Conservation (phyloP, 2,113 vertebrate genomes). For the Megalops atlanticus region DNA sequence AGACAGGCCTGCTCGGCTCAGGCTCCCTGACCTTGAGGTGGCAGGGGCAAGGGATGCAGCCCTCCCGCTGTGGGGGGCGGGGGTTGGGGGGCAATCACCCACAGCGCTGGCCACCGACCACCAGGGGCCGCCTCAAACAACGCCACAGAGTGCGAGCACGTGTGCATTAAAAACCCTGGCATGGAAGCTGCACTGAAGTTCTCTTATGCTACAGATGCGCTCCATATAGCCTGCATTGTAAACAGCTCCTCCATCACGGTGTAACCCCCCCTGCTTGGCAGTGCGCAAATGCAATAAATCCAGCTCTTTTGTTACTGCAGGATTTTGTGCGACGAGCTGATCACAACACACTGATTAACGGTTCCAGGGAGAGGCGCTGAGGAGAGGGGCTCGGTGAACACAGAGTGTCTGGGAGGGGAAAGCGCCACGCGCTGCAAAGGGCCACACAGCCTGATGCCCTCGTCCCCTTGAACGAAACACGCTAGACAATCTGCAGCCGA, state of each 20-base stretch:
- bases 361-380: not conserved
- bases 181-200: too few relatives aligned
- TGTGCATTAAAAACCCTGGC: not conserved
- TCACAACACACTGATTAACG: not conserved
- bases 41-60: constrained; percentile 23
- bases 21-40: constrained; percentile 44
- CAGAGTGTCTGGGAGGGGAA: constrained; percentile 4
- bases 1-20: constrained; percentile 30
- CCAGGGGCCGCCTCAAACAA: not conserved
- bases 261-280: not conserved
- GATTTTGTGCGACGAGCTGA: not conserved
- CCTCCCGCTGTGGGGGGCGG: not conserved
- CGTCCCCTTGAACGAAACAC: too few relatives aligned
- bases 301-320: not conserved
- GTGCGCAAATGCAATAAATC: not conserved
- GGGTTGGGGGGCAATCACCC: not conserved
- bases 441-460: constrained; percentile 28
- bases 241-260: not conserved
- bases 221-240: not conserved
- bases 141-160: not conserved
- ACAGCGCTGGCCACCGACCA: not conserved
- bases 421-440: constrained; percentile 20
- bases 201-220: not conserved
- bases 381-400: not conserved
- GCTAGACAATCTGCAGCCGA: not conserved